Conservation (phyloP, 2,888 invertebrate species). For the Trissolcus japonicus region DNA sequence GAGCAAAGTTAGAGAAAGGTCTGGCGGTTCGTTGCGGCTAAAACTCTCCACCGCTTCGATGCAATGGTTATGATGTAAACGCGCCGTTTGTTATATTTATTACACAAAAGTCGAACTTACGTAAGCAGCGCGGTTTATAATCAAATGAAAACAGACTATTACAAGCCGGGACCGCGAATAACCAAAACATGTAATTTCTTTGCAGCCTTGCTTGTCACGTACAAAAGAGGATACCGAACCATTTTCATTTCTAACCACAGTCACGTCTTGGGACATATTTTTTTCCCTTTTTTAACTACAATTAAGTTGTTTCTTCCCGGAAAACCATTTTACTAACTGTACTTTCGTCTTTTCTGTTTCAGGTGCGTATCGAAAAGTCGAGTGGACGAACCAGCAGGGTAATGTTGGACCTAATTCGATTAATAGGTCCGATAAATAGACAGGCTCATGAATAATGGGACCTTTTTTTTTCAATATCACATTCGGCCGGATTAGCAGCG, state of each 20-base stretch:
- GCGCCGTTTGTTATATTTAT: constrained; percentile 15
- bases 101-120: constrained; percentile 19
- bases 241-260: no score
- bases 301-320: not conserved
- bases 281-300: not conserved
- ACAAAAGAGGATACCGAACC: no score
- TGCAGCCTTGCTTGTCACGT: no score
- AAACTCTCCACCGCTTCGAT: constrained; percentile 40
- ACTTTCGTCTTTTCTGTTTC: constrained; percentile 17
- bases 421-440: not conserved
- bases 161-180: no score
- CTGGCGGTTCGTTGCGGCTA: constrained; percentile 33
- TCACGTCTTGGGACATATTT: no score
- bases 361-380: constrained; percentile 18
- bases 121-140: constrained; percentile 4
- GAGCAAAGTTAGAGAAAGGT: constrained; percentile 29
- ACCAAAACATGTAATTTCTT: no score
- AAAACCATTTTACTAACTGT: constrained; percentile 7
- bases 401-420: constrained; percentile 3
- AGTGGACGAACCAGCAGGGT: not conserved
- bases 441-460: constrained; percentile 11
- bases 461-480: not conserved
- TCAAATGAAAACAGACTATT: not conserved
- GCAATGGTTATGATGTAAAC: constrained; percentile 45
- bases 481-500: no score